Percentiles rank a stretch among this genome's conserved stretches.
phyloP scores from a whole-genome alignment of 2,113 vertebrate genomes.

The Xenopus tropicalis region DNA sequence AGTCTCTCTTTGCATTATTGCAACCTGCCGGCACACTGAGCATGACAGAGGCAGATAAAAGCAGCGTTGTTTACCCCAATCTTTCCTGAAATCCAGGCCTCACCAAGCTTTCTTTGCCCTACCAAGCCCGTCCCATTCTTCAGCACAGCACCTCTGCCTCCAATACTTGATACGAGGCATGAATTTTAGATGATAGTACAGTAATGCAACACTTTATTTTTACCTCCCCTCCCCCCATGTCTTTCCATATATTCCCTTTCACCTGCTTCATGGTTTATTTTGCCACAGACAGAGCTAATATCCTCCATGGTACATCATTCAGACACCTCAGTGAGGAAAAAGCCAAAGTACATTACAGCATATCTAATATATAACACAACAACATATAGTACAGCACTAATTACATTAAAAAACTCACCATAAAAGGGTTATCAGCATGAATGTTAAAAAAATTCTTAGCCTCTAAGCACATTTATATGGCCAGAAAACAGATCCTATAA shows the following conservation, averaged over 20 bases:
- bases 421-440: too few species aligned
- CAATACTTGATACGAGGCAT: conserved; percentile 25
- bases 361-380: too few species aligned
- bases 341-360: too few species aligned
- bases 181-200: conserved; percentile 17
- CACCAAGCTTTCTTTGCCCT: conserved; percentile 8
- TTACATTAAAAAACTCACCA: too few species aligned
- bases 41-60: conserved; percentile 22
- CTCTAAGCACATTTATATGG: too few species aligned
- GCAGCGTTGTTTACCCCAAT: conserved; percentile 18
- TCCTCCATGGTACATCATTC: too few species aligned
- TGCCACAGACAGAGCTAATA: not conserved
- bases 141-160: conserved; percentile 20
- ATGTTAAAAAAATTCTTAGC: too few species aligned
- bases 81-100: conserved; percentile 6
- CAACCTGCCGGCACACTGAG: not conserved
- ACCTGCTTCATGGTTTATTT: not conserved
- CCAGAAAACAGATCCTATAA: too few species aligned
- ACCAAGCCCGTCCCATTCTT: not conserved
- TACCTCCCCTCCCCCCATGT: conserved; percentile 3
- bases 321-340: too few species aligned
- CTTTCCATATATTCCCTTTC: conserved; percentile 5
- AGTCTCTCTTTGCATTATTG: not conserved
- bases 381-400: too few species aligned
- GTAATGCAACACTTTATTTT: conserved; percentile 12